Evolutionary conservation across 2,888 invertebrate species (phyloP).

Genomic region (Parnassius glacialis): DNA sequence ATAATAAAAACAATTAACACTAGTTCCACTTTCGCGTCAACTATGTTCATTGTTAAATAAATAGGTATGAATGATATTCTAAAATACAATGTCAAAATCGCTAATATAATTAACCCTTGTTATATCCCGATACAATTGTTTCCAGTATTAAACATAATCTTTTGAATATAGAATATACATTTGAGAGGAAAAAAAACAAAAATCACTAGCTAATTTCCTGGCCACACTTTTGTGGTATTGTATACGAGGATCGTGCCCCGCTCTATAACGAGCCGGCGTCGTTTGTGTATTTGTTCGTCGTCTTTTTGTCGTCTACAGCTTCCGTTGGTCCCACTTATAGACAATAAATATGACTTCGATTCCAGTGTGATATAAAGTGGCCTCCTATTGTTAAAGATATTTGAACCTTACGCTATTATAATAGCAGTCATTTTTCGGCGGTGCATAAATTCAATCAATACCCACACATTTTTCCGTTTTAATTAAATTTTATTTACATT

Average conservation of each 20-base stretch:
- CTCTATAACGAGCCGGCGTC: slow-evolving; percentile 42
- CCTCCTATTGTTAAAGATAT: slow-evolving; percentile 18
- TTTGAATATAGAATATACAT: too few relatives aligned
- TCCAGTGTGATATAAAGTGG: slow-evolving; percentile 4
- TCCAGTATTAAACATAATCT: too few relatives aligned
- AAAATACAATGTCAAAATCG: too few relatives aligned
- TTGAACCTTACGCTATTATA: slow-evolving; percentile 6
- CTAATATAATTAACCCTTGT: too few relatives aligned
- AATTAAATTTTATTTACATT: too few relatives aligned
- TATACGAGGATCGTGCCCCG: slow-evolving; percentile 38
- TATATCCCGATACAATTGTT: too few relatives aligned
- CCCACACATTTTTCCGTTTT: too few relatives aligned
- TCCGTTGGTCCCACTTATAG: slow-evolving; percentile 34
- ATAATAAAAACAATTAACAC: too few relatives aligned
- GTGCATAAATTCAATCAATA: too few relatives aligned
- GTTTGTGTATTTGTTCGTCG: slow-evolving; percentile 37
- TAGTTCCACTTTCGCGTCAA: too few relatives aligned
- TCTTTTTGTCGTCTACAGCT: slow-evolving; percentile 38
- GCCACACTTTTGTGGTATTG: slow-evolving; percentile 28
- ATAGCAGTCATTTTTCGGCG: background rate
- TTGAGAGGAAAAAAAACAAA: background rate
- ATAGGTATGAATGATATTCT: too few relatives aligned
- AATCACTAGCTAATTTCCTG: slow-evolving; percentile 9
- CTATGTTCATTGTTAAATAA: too few relatives aligned
- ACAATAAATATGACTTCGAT: slow-evolving; percentile 23